Evolutionary conservation across 1,140 invertebrate genomes (phyloP).

Genomic region (Drosophila miranda): DNA sequence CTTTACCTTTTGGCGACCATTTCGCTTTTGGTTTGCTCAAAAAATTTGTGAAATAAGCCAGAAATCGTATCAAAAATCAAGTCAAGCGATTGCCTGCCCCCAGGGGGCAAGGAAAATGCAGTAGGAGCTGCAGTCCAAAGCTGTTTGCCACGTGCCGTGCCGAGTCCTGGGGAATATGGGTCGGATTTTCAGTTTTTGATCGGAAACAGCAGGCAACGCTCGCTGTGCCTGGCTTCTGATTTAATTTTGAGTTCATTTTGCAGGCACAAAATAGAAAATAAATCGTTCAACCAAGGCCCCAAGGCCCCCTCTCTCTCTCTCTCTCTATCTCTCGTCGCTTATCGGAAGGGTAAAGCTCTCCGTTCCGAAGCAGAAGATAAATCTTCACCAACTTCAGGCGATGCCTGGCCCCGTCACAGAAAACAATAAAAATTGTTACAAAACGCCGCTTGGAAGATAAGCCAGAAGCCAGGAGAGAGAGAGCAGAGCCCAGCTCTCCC

Average conservation of each 20-base stretch:
- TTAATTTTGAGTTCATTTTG: constrained; percentile 73
- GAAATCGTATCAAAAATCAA: constrained; percentile 75
- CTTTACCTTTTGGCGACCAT: not conserved
- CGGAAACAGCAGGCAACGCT: constrained; percentile 16
- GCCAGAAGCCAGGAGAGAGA: constrained; percentile 19
- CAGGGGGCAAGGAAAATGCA: constrained; percentile 8
- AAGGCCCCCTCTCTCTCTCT: constrained; percentile 15
- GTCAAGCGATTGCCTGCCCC: constrained; percentile 24
- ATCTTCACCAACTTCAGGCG: constrained; percentile 49
- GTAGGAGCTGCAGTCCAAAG: constrained; percentile 35
- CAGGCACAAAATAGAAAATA: constrained; percentile 64
- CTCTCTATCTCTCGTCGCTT: constrained; percentile 14
- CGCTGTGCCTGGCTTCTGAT: constrained; percentile 43
- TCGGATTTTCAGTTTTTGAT: constrained; percentile 52
- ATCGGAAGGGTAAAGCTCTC: constrained; percentile 34
- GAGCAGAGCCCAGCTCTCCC: not conserved
- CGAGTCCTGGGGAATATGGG: constrained; percentile 53
- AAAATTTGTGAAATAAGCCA: constrained; percentile 74
- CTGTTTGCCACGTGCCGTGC: constrained; percentile 36
- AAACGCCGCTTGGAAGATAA: constrained; percentile 69
- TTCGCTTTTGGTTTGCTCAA: constrained; percentile 3
- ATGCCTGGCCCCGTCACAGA: constrained; percentile 38
- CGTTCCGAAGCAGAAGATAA: constrained; percentile 39
- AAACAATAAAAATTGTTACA: constrained; percentile 79
- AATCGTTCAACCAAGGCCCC: constrained; percentile 55